These are phyloP conservation scores for Camponotus pennsylvanicus DNA, from an alignment of 1,140 invertebrate species.

Conservation along the genomic window DNA sequence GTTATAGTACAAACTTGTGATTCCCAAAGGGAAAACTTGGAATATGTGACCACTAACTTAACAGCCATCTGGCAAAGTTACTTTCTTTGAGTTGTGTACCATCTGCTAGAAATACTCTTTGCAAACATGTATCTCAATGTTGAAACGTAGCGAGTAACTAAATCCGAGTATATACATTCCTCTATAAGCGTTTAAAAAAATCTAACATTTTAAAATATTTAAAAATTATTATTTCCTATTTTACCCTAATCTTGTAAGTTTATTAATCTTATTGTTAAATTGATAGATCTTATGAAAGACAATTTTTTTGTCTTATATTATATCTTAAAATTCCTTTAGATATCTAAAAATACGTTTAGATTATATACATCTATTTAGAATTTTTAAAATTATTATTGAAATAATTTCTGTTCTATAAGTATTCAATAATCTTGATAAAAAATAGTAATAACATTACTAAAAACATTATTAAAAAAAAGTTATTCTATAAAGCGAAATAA, in stretches of 20 bases:
- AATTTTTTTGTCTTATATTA: background rate
- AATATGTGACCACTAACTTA: slow-evolving; percentile 54
- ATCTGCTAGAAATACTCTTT: slow-evolving; percentile 43
- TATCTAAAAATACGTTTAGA: background rate
- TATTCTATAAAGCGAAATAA: background rate
- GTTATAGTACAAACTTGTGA: slow-evolving; percentile 39
- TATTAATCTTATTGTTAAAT: no score
- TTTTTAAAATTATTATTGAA: background rate
- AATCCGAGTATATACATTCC: background rate
- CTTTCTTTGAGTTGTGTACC: slow-evolving; percentile 43
- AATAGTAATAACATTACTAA: background rate
- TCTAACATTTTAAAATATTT: background rate
- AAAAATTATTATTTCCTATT: slow-evolving; percentile 13
- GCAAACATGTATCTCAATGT: slow-evolving; percentile 27
- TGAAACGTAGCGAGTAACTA: background rate
- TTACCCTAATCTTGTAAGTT: background rate
- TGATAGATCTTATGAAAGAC: background rate
- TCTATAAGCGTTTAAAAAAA: background rate
- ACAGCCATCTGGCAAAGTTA: slow-evolving; percentile 43
- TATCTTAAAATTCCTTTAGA: background rate
- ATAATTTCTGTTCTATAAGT: background rate
- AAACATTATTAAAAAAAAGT: background rate
- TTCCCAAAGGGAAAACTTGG: slow-evolving; percentile 46
- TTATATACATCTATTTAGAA: background rate
- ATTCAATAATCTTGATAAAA: background rate